Evolutionary conservation across 2,888 invertebrate species (phyloP), one percentile per base, ranked within the genome.

Genomic region (Lysandra bellargus): DNA sequence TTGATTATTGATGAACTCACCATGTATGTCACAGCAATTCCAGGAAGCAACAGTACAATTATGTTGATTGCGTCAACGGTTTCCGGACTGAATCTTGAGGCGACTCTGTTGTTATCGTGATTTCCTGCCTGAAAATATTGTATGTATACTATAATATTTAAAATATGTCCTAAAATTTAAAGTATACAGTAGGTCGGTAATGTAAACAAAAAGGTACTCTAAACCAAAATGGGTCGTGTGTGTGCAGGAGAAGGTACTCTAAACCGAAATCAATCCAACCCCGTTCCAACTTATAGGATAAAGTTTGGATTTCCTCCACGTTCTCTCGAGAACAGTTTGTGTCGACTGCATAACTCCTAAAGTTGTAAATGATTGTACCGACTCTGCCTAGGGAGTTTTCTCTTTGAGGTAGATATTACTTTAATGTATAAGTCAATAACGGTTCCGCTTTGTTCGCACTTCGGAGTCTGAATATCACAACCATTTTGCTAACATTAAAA

Each of bases 11-110:
- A 14, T 14, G 72, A 79, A 79, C 89, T 90, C 85, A 95, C 96
- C 93, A 98, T 97, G 87, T 99, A 99, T 0, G 98, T 97, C 9
- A 98, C 96, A 33, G 97, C 96, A 4, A 98, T 96, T 72, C 99
- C 99, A 1, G 98, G 98, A 79, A 99, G 92, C 30, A 98, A 95
- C 86, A 98, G 93, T 30, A 96, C 92, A 79, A 99, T 88, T 97
- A 98, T 98, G 87, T 98, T 97, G 86, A 98, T 95, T n/a, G 96
- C 97, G 89, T 98, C 98, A 0, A 96, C 96, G 83, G 97, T 92
- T 79, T 96, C 95, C 4, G 94, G 91, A 0, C 97, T 97, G 82
- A 96, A 96, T 83, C 98, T 95, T 0, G 96, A 95, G 0, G 96
- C 96, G n/a, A 96, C 95, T 83, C 98, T 95, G 72, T 90, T 94